Conservation (phyloP, 2,888 invertebrate species). For the Drosophila neutralis region DNA sequence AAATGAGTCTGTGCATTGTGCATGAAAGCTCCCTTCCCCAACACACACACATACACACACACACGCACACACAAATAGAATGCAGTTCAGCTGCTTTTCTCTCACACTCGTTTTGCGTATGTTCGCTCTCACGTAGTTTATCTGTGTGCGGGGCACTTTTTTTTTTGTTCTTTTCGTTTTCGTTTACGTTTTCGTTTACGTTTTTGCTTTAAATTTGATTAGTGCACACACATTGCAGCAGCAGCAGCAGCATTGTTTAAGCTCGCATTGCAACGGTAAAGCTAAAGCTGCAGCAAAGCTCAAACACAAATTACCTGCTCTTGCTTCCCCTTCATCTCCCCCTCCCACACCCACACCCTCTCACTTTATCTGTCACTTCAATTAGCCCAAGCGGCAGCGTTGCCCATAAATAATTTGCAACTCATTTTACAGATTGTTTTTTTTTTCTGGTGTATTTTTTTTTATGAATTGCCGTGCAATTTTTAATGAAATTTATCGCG, state of each 20-base stretch:
- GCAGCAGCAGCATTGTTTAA: slow-evolving; percentile 40
- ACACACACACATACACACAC: neutral
- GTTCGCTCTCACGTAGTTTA: slow-evolving; percentile 36
- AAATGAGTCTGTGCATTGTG: slow-evolving; percentile 11
- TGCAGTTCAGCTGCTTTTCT: slow-evolving; percentile 30
- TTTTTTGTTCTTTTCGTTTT: slow-evolving; percentile 32
- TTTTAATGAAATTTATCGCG: slow-evolving; percentile 81
- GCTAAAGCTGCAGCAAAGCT: slow-evolving; percentile 18
- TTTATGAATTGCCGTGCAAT: slow-evolving; percentile 80
- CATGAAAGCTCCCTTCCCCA: slow-evolving; percentile 11
- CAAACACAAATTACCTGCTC: slow-evolving; percentile 1
- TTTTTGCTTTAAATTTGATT: slow-evolving; percentile 68
- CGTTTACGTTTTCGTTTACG: slow-evolving; percentile 29
- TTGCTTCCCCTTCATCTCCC: neutral
- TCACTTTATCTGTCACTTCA: slow-evolving; percentile 7
- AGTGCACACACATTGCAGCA: slow-evolving; percentile 39
- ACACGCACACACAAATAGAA: slow-evolving; percentile 6
- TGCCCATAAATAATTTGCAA: slow-evolving; percentile 77
- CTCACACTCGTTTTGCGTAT: slow-evolving; percentile 15
- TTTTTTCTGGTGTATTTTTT: neutral
- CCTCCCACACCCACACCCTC: neutral
- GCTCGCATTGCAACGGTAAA: slow-evolving; percentile 38
- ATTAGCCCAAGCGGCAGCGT: slow-evolving; percentile 7
- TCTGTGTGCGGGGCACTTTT: slow-evolving; percentile 35
- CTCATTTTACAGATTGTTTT: slow-evolving; percentile 79